Conservation (phyloP, 2,888 invertebrate genomes). For the Sinopyrophorus schimmeli region DNA sequence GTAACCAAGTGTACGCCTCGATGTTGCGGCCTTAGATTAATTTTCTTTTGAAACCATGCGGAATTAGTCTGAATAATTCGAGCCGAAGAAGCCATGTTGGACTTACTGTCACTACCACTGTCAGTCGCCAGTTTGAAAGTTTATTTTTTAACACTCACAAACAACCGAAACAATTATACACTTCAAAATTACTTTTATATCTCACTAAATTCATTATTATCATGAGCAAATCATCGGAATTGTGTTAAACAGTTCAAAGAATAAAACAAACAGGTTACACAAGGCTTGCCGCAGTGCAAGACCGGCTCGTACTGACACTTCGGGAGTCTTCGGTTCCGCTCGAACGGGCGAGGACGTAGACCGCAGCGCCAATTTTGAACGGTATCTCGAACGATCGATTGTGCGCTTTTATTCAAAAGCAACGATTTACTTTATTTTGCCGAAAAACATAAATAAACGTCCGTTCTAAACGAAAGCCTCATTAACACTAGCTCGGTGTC, state of each 20-base stretch:
- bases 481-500: too few species aligned
- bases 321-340: slow-evolving; percentile 39
- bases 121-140: slow-evolving; percentile 55
- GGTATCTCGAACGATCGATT: too few species aligned
- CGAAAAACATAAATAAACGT: too few species aligned
- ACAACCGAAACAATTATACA: slow-evolving; percentile 47
- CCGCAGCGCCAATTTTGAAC: slow-evolving; percentile 22
- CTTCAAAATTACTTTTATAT: slow-evolving; percentile 53
- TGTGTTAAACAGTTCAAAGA: slow-evolving; percentile 46
- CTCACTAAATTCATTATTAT: slow-evolving; percentile 68
- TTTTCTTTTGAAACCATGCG: slow-evolving; percentile 98
- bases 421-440: too few species aligned
- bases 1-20: slow-evolving; percentile 96
- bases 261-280: slow-evolving; percentile 49
- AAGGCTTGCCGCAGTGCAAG: slow-evolving; percentile 51
- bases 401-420: too few species aligned
- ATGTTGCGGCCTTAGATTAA: slow-evolving; percentile 93
- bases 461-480: too few species aligned
- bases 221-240: slow-evolving; percentile 67
- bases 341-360: slow-evolving; percentile 47
- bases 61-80: slow-evolving; percentile 92
- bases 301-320: slow-evolving; percentile 46
- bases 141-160: slow-evolving; percentile 44
- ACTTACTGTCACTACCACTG: slow-evolving; percentile 55
- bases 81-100: slow-evolving; percentile 82